Evolutionary conservation across 2,113 vertebrate genomes (phyloP).

Genomic region (Arenaria interpres): DNA sequence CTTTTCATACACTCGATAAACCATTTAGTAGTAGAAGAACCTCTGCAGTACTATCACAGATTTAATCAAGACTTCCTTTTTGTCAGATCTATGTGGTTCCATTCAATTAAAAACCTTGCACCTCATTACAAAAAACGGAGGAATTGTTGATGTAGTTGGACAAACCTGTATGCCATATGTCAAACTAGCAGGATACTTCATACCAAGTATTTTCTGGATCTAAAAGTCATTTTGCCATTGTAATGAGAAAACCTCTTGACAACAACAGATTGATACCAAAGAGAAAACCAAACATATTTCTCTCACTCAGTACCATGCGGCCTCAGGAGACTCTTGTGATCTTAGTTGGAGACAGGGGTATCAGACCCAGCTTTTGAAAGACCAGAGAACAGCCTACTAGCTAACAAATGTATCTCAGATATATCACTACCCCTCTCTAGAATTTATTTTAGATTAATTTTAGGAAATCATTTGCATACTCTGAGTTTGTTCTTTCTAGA

Average conservation of each 20-base stretch:
- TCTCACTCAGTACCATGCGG: accelerated
- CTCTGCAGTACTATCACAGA: neutral
- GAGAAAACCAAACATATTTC: neutral
- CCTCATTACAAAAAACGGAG: neutral
- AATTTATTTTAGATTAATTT: neutral
- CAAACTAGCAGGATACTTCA: neutral
- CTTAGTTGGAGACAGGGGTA: neutral
- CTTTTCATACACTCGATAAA: neutral
- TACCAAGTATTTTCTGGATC: neutral
- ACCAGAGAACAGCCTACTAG: neutral
- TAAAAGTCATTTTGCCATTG: neutral
- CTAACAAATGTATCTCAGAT: neutral
- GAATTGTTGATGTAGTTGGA: neutral
- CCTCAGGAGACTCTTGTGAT: neutral
- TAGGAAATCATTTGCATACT: neutral
- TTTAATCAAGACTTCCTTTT: neutral
- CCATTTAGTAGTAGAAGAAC: neutral
- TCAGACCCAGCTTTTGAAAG: neutral
- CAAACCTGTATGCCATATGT: neutral
- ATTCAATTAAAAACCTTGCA: neutral
- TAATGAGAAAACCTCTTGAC: neutral
- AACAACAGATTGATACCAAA: neutral
- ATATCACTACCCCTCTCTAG: neutral
- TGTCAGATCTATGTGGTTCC: neutral
- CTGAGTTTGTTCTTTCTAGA: neutral